Base-by-base conservation (phyloP, 2,113 vertebrate genomes). In the Nannospalax galili region DNA sequence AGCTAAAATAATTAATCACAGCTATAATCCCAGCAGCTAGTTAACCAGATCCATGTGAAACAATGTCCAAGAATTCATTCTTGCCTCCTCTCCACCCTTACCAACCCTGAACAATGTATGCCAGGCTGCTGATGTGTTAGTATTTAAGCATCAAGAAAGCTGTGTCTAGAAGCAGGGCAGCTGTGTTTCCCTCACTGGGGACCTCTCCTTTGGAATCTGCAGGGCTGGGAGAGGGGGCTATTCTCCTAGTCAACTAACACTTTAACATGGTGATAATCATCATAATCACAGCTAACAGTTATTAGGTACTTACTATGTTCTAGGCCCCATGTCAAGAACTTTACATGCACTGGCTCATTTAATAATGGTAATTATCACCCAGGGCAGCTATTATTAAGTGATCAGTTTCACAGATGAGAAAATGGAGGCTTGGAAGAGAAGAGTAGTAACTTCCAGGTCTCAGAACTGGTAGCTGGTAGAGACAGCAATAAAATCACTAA, bases 1-100 rank as follows among this genome's bases (percentile, higher is more conserved):
- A 86, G 91, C 95, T 91, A 75, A 96, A 88, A 95, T 78, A 97
- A 96, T 94, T 96, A 96, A 93, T 90, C 90, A 95, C 73, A 90
- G 78, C 78, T 82, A 79, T 93, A 96, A 96, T 97, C 64, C 88
- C 78, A 94, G 95, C 88, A 96, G 78, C 92, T 93, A 92, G 90
- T 96, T 97, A 97, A 96, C 74, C 88, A 32, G 88, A 95, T 92
- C 90, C 81, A 32, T 67, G 65, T 93, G 88, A 93, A 94, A 91
- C 42, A 92, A 93, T 88, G 77, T 35, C 74, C 64, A 95, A 90
- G 92, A 74, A 93, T 40, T 74, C 73, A 75, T 86, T 52, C 40
- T 58, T n/a, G 1, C 28, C 35, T 42, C 42, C 48, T 24, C n/a
- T 37, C 90, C 48, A 73, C 37, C 32, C n/a, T 45, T 62, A 87